Evolutionary conservation across 2,797 vertebrate species (phyloP), one percentile per base, ranked within the genome.

Genomic region (Microtus agrestis): DNA sequence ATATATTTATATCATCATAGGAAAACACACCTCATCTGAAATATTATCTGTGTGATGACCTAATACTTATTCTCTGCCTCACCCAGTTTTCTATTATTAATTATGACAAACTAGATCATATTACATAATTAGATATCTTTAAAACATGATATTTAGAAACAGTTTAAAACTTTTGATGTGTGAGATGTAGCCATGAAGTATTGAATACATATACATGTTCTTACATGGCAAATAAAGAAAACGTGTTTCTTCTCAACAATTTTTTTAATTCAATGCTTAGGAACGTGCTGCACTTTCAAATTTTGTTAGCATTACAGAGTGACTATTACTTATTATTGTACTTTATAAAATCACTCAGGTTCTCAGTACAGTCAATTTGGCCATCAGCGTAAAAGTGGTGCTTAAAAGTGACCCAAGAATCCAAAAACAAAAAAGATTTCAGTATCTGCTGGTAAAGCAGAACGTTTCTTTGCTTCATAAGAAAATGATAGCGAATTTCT

Each of bases 1-100:
- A 29, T 29, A 61, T 23, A 25, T 31, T 21, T 12, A 46, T 15
- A 54, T 71, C 23, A 48, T 71, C 10, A 63, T 12, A 48, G 4
- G 14, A 48, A 46, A n/a, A 8, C n/a, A 34, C 23, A 5, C 9
- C 29, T 46, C 2, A 19, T 54, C 27, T 48, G 23, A 48, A 73
- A 51, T 23, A 2, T 59, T 3, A 0, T 23, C 21, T 12, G 2
- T 71, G 2, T 29, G 37, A 8, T 17, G 3, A 4, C 11, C 10
- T 31, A 25, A 37, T 37, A 56, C 19, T 27, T 31, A 54, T 48
- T 34, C 13, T 8, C 3, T 40, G 2, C 13, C 40, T 19, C 13
- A 37, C 11, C 3, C 31, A 10, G 4, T 11, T 37, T 37, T 48
- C 23, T 37, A 8, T 9, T 59, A 10, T 15, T 29, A 71, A 31